These are phyloP conservation scores for Icerya purchasi DNA, from an alignment of 2,888 invertebrate species.

Conservation along the genomic window DNA sequence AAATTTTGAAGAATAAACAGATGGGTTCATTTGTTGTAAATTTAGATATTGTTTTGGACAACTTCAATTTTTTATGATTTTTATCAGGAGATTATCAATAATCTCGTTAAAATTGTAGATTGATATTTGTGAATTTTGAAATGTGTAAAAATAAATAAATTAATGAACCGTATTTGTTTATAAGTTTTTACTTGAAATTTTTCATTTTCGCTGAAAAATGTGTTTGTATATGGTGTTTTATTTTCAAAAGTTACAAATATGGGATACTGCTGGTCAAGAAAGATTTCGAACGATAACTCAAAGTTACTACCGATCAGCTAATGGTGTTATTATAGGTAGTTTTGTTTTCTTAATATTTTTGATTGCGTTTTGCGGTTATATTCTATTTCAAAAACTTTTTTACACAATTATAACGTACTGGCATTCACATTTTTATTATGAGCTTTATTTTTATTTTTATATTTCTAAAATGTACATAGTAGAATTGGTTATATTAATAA, in stretches of 20 bases:
- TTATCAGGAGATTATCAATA: no score
- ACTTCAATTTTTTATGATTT: no score
- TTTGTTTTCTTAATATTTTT: no score
- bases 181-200: no score
- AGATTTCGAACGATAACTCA: conserved; percentile 91
- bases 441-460: not conserved
- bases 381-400: not conserved
- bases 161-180: no score
- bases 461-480: not conserved
- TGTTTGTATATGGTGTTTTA: no score
- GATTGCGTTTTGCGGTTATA: not conserved
- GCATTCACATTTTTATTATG: not conserved
- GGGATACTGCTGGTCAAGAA: conserved; percentile 95
- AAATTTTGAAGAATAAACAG: not conserved
- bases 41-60: not conserved
- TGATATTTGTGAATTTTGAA: no score
- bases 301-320: conserved; percentile 89
- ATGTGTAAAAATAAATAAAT: no score
- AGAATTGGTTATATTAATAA: no score
- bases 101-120: no score
- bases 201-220: no score
- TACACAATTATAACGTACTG: not conserved
- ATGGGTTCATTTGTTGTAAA: not conserved
- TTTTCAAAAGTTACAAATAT: conserved; percentile 90
- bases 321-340: conserved; percentile 78